A percentile compares a stretch with the other conserved stretches of the same genome.
Conservation (phyloP, 2,888 invertebrate species). For the Amitus sp. region DNA sequence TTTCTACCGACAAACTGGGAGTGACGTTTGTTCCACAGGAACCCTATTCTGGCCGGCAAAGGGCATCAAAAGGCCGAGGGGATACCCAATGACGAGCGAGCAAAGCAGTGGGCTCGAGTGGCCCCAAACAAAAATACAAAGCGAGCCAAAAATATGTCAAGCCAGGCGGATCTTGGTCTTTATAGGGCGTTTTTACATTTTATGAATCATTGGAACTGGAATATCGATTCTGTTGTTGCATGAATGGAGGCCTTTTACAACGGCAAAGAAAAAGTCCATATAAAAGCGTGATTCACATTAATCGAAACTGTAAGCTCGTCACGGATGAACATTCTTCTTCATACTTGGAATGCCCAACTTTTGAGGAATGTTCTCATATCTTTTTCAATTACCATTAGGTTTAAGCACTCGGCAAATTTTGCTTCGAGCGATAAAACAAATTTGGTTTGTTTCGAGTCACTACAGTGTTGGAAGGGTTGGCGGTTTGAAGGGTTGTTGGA, state of each 20-base stretch:
- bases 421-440: background rate
- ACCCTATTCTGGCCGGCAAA: slow-evolving; percentile 46
- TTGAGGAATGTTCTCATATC: too few species aligned
- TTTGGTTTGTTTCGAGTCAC: background rate
- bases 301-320: too few species aligned
- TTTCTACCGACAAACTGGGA: slow-evolving; percentile 37
- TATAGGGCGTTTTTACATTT: slow-evolving; percentile 18
- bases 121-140: slow-evolving; percentile 55
- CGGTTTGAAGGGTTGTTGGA: background rate
- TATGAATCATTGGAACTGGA: slow-evolving; percentile 30
- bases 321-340: too few species aligned
- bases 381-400: too few species aligned
- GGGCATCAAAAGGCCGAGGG: slow-evolving; percentile 48
- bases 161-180: slow-evolving; percentile 43
- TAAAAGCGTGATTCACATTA: background rate
- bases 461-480: background rate
- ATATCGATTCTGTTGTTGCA: slow-evolving; percentile 23
- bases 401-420: too few species aligned
- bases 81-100: slow-evolving; percentile 44
- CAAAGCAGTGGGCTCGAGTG: slow-evolving; percentile 55
- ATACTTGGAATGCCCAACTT: too few species aligned
- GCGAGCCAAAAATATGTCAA: slow-evolving; percentile 54
- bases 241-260: background rate
- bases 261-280: background rate
- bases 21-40: slow-evolving; percentile 52